Conservation (phyloP, 2,113 vertebrate species). For the Pungitius pungitius region DNA sequence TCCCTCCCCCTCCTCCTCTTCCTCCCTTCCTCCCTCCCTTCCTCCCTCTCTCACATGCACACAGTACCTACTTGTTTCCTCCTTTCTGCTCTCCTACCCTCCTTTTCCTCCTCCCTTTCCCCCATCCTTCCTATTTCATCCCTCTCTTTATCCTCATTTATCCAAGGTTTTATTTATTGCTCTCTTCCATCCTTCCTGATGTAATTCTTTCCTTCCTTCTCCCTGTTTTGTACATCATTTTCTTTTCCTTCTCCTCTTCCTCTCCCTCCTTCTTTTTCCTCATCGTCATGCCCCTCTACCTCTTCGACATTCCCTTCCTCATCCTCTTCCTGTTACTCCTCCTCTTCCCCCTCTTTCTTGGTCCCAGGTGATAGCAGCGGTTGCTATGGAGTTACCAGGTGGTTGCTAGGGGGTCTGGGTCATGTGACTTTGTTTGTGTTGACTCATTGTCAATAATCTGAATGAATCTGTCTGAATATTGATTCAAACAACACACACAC, state of each 20-base stretch:
- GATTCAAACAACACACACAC: background rate
- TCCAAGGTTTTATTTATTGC: background rate
- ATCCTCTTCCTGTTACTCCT: too few relatives aligned
- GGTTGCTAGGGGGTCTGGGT: conserved; percentile 23
- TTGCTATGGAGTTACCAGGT: conserved; percentile 24
- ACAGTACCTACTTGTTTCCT: too few relatives aligned
- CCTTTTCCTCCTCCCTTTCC: too few relatives aligned
- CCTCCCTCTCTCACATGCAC: too few relatives aligned
- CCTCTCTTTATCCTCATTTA: too few relatives aligned
- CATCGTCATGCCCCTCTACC: background rate
- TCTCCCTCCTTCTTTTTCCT: too few relatives aligned
- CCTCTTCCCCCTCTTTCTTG: background rate
- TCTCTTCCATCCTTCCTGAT: too few relatives aligned
- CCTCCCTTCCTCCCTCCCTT: too few relatives aligned
- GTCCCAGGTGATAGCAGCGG: background rate
- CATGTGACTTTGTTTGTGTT: conserved; percentile 15
- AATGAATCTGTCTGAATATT: background rate
- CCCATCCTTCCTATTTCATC: background rate
- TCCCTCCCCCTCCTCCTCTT: background rate
- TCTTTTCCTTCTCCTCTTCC: too few relatives aligned
- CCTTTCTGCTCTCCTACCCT: too few relatives aligned
- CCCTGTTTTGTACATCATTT: too few relatives aligned
- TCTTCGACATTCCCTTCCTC: background rate
- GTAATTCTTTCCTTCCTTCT: too few relatives aligned
- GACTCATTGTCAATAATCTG: conserved; percentile 13